A percentile compares a stretch with the other conserved stretches of the same genome.
phyloP scores from a whole-genome alignment of 2,113 vertebrate genomes.

The Mesitornis unicolor region DNA sequence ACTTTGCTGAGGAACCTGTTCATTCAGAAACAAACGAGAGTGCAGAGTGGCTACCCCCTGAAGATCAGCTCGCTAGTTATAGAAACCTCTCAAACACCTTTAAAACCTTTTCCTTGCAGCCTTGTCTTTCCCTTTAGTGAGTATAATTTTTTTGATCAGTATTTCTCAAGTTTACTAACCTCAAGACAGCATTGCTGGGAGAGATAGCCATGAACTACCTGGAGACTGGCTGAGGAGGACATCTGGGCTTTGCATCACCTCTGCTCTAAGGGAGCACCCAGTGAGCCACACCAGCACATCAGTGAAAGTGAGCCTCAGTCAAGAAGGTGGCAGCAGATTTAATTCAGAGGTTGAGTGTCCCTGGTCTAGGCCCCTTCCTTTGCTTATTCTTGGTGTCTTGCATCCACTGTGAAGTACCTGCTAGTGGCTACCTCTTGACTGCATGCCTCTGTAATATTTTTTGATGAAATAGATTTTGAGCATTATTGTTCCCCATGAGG shows the following conservation, averaged over 20 bases:
- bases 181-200: neutral
- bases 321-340: neutral
- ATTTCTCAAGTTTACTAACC: neutral
- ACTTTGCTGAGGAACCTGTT: neutral
- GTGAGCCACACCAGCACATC: neutral
- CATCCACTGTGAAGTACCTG: neutral
- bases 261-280: neutral
- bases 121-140: neutral
- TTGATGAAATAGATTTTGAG: neutral
- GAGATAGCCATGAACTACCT: neutral
- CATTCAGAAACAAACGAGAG: neutral
- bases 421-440: neutral
- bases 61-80: neutral
- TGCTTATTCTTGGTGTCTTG: neutral
- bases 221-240: neutral
- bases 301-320: neutral
- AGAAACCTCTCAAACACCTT: neutral
- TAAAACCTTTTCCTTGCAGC: neutral
- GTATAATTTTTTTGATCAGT: neutral
- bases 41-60: neutral
- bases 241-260: neutral
- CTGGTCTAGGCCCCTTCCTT: neutral
- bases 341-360: neutral
- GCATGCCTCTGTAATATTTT: neutral
- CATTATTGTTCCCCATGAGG: neutral